Base-by-base conservation (phyloP, 2,113 vertebrate species). In the Lates calcarifer region DNA sequence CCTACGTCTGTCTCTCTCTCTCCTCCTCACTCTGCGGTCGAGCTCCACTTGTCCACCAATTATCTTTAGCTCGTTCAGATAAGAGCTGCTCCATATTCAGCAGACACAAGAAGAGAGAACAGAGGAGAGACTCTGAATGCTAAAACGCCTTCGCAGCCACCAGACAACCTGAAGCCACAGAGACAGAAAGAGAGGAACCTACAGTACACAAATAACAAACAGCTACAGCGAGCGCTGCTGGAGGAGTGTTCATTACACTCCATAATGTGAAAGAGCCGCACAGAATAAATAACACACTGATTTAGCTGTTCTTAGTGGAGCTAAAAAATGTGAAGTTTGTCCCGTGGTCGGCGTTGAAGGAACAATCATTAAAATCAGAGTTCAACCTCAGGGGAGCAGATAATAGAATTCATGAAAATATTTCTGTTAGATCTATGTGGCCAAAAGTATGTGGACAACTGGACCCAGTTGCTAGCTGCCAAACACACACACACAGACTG, bases 81-180 rank as follows among this genome's bases (percentile, higher is more conserved):
- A 87, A 90, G 87, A 88, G 87, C 83, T 86, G 90, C 83, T 88
- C 63, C 86, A 88, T 87, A 88, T 91, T 86, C 85, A 91, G 39
- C 85, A 73, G 88, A 51, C 79, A 33, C 8, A 4, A 33, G 84
- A 47, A 14, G 79, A 74, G 67, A 66, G 78, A 56, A 68, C 61
- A 41, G 77, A 83, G 84, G 60, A 78, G 77, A 56, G 33, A 28
- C 26, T 61, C 0, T 85, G 87, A 90, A 92, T 89, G 72, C 74
- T 87, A 89, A 90, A 83, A 72, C 24, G 22, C 39, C 47, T 77
- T 43, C 85, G 24, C 43, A 67, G 73, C 61, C 20, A 41, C 57
- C 53, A 78, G 43, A 28, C 67, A 31, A 84, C 65, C 73, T 74
- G 70, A 76, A 79, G 76, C 81, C 60, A 35, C 41, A 47, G 31